Percentiles rank a stretch among this genome's conserved stretches.
Conservation (phyloP, 2,888 invertebrate species). For the Thymelicus lineola region DNA sequence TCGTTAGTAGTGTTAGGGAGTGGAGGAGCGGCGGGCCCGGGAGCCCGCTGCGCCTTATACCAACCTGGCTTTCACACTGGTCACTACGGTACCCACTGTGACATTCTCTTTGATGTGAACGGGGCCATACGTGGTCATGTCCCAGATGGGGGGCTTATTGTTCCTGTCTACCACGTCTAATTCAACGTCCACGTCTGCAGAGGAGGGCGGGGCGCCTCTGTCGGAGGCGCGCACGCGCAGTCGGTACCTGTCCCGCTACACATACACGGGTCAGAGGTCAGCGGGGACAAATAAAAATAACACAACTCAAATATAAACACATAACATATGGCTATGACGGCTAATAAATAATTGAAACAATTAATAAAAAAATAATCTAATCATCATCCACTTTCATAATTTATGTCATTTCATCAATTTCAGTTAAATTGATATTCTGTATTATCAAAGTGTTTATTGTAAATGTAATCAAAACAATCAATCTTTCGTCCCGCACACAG, state of each 20-base stretch:
- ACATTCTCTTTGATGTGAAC: conserved; percentile 99
- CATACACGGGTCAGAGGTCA: conserved; percentile 91
- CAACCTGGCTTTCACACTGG: conserved; percentile 99
- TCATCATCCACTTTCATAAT: conserved; percentile 67
- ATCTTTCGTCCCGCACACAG: conserved; percentile 72
- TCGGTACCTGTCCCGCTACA: conserved; percentile 98
- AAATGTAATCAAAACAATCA: conserved; percentile 48
- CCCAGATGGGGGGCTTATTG: conserved; percentile 99
- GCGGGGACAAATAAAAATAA: conserved; percentile 87
- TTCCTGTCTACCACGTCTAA: conserved; percentile 99
- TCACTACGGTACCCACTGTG: conserved; percentile 99
- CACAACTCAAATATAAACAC: conserved; percentile 84
- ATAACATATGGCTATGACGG: conserved; percentile 69
- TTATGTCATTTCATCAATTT: conserved; percentile 56
- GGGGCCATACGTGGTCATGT: conserved; percentile 97
- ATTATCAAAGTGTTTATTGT: conserved; percentile 30
- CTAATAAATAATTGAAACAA: conserved; percentile 80
- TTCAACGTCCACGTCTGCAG: conserved; percentile 98
- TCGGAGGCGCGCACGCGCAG: conserved; percentile 98
- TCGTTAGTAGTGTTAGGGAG: conserved; percentile 87
- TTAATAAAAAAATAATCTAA: conserved; percentile 67
- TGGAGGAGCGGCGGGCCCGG: conserved; percentile 79
- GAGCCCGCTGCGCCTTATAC: conserved; percentile 87
- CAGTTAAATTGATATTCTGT: conserved; percentile 43
- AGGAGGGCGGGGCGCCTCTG: conserved; percentile 95